These are phyloP conservation scores for Gila orcuttii DNA, from an alignment of 2,113 vertebrate genomes.

Conservation along the genomic window DNA sequence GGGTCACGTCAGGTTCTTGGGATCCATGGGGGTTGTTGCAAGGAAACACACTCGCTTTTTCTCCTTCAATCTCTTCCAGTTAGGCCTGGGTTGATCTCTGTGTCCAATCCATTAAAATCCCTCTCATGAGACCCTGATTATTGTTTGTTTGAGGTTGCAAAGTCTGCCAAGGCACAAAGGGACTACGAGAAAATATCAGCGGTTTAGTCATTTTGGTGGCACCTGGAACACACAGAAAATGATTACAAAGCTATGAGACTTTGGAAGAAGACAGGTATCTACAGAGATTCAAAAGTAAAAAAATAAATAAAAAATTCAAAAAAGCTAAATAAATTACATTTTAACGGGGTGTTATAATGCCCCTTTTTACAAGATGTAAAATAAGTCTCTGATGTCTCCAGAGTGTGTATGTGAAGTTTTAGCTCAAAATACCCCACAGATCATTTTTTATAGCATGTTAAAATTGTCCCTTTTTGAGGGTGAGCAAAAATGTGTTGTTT, in stretches of 20 bases:
- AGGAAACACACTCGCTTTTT: conserved; percentile 25
- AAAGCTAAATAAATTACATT: too few relatives aligned
- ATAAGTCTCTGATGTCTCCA: too few relatives aligned
- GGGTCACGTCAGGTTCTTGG: background rate
- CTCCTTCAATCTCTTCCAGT: conserved; percentile 34
- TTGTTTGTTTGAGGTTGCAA: conserved; percentile 60
- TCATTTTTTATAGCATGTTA: too few relatives aligned
- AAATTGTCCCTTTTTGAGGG: too few relatives aligned
- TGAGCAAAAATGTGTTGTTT: too few relatives aligned
- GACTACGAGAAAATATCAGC: background rate
- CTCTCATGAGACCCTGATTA: conserved; percentile 64
- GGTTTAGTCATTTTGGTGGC: background rate
- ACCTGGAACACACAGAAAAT: background rate
- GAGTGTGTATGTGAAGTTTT: too few relatives aligned
- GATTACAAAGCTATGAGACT: background rate
- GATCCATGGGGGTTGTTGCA: conserved; percentile 21
- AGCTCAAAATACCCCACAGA: too few relatives aligned
- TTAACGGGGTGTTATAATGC: too few relatives aligned
- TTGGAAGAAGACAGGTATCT: background rate
- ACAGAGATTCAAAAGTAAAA: background rate
- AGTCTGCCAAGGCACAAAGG: conserved; percentile 29
- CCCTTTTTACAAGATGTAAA: too few relatives aligned
- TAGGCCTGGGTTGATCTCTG: conserved; percentile 43
- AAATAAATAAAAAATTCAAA: background rate
- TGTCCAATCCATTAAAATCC: conserved; percentile 60